Conservation (phyloP, 2,888 invertebrate genomes). For the Epistrophella euchroma region DNA sequence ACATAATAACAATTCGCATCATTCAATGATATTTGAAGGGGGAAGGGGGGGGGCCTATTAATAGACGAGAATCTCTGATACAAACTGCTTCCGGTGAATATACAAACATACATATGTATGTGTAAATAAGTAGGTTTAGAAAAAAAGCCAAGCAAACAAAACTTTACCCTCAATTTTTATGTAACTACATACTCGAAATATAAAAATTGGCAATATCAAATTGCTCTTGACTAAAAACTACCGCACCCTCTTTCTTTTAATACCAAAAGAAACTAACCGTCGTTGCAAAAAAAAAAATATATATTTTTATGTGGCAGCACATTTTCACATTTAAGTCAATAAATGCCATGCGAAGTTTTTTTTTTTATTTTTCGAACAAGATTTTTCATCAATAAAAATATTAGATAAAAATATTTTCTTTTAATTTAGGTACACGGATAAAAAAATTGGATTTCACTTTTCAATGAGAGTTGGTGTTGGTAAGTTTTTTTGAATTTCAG, state of each 20-base stretch:
- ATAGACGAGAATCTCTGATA: constrained; percentile 32
- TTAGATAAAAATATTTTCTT: constrained; percentile 18
- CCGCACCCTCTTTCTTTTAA: background rate
- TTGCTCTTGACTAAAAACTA: constrained; percentile 26
- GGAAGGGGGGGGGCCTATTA: constrained; percentile 19
- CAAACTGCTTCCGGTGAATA: constrained; percentile 45
- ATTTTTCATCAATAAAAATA: constrained; percentile 25
- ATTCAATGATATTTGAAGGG: constrained; percentile 29
- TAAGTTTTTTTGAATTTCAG: too few relatives aligned
- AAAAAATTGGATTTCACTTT: background rate
- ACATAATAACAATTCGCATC: constrained; percentile 43
- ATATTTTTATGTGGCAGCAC: constrained; percentile 18
- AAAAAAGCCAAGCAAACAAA: constrained; percentile 31
- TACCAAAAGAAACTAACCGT: constrained; percentile 19
- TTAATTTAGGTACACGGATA: background rate
- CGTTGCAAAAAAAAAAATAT: constrained; percentile 5
- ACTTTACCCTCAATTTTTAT: constrained; percentile 38
- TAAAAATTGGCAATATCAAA: constrained; percentile 28
- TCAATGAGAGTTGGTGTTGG: too few relatives aligned
- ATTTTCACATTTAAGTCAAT: constrained; percentile 37
- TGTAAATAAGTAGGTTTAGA: background rate
- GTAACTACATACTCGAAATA: constrained; percentile 27
- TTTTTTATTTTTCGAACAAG: constrained; percentile 5
- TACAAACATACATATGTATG: background rate
- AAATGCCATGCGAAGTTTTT: background rate